Evolutionary conservation across 2,797 vertebrate species (phyloP).

Genomic region (Tangara arthus): DNA sequence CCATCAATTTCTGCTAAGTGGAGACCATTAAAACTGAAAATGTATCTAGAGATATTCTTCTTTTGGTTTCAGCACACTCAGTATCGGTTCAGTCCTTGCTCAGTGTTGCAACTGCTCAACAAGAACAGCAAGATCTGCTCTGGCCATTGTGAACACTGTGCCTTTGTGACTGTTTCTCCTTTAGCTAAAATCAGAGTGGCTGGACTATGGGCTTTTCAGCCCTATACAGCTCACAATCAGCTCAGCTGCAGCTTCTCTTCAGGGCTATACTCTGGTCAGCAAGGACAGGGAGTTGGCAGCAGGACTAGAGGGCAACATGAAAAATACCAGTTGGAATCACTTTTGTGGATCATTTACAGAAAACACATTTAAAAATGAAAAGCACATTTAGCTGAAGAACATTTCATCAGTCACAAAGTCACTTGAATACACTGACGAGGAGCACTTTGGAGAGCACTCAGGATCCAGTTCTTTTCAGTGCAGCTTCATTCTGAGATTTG

Average conservation of each 20-base stretch:
- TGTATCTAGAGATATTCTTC: not conserved
- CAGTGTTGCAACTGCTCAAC: not conserved
- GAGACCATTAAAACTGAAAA: not conserved
- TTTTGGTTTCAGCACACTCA: not conserved
- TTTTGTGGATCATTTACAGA: conserved; percentile 1
- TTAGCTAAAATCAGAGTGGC: not conserved
- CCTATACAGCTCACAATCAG: not conserved
- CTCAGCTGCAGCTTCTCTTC: not conserved
- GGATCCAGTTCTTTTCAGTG: not conserved
- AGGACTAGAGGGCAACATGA: not conserved
- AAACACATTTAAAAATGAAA: conserved; percentile 1
- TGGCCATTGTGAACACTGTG: not conserved
- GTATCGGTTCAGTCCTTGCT: not conserved
- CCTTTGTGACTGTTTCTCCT: not conserved
- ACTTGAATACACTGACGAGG: not conserved
- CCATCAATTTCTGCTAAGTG: not conserved
- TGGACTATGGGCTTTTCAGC: not conserved
- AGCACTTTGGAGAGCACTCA: not conserved
- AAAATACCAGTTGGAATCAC: not conserved
- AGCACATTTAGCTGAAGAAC: not conserved
- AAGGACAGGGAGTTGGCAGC: not conserved
- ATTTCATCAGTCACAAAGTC: not conserved
- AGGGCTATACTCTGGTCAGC: not conserved
- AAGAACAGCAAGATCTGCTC: not conserved
- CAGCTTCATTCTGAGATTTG: not conserved